phyloP scores from a whole-genome alignment of 2,113 vertebrate species.

The Syngnathus scovelli region DNA sequence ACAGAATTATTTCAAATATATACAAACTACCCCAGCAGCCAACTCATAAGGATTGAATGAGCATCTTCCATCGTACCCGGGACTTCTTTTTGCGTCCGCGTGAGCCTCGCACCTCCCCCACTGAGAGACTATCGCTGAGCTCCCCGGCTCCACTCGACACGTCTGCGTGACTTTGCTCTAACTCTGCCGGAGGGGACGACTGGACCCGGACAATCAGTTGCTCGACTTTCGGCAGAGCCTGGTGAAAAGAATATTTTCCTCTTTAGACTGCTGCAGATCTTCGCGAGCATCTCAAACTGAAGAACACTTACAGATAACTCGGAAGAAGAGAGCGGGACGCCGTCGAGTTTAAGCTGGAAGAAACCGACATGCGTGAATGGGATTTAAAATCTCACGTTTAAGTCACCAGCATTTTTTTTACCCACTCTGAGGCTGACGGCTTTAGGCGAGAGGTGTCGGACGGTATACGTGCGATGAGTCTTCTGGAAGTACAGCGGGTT shows the following conservation, averaged over 20 bases:
- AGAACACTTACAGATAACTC: constrained; percentile 79
- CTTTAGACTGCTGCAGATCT: neutral
- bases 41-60: neutral
- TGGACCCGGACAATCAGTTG: constrained; percentile 56
- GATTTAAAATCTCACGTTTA: neutral
- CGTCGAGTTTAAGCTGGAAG: constrained; percentile 84
- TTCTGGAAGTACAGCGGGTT: constrained; percentile 88
- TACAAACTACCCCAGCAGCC: neutral
- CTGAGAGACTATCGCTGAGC: constrained; percentile 80
- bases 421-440: constrained; percentile 75
- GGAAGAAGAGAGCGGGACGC: constrained; percentile 69
- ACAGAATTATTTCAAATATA: neutral
- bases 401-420: constrained; percentile 16
- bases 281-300: neutral
- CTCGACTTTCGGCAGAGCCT: constrained; percentile 72
- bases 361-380: neutral
- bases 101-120: constrained; percentile 56
- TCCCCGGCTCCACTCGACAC: constrained; percentile 80
- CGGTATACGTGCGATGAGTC: constrained; percentile 71
- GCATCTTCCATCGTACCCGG: constrained; percentile 61
- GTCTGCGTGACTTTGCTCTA: constrained; percentile 68
- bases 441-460: constrained; percentile 78
- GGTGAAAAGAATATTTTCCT: neutral
- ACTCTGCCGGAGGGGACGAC: constrained; percentile 41
- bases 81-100: constrained; percentile 67